Evolutionary conservation across 2,113 vertebrate species (phyloP).

Genomic region (Misgurnus anguillicaudatus): DNA sequence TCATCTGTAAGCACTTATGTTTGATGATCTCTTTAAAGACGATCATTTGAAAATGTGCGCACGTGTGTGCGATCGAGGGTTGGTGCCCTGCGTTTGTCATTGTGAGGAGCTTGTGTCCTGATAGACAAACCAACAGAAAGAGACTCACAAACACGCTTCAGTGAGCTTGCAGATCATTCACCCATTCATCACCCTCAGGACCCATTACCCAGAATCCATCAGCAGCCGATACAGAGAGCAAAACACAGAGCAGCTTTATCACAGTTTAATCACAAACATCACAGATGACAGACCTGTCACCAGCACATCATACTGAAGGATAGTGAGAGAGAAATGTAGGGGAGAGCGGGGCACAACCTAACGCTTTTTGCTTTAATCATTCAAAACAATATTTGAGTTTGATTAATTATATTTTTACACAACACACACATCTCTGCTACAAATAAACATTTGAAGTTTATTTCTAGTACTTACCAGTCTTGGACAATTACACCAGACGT

Average conservation of each 20-base stretch:
- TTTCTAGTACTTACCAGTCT: too few relatives aligned
- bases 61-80: neutral
- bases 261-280: neutral
- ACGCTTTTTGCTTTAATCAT: too few relatives aligned
- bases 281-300: neutral
- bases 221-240: neutral
- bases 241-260: neutral
- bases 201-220: constrained; percentile 16
- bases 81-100: neutral
- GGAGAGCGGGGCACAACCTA: neutral
- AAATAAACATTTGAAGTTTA: too few relatives aligned
- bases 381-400: too few relatives aligned
- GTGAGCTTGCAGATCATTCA: neutral
- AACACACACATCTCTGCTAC: too few relatives aligned
- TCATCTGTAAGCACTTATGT: neutral
- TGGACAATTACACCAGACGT: too few relatives aligned
- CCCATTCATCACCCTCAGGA: constrained; percentile 2
- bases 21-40: constrained; percentile 10
- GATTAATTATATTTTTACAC: too few relatives aligned
- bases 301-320: neutral
- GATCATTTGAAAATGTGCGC: neutral
- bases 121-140: neutral
- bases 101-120: neutral
- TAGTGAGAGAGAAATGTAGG: neutral
- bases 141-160: neutral